Percentiles rank a stretch among this genome's conserved stretches.
Conservation (phyloP, 1,140 invertebrate species). For the Zaprionus davidi region DNA sequence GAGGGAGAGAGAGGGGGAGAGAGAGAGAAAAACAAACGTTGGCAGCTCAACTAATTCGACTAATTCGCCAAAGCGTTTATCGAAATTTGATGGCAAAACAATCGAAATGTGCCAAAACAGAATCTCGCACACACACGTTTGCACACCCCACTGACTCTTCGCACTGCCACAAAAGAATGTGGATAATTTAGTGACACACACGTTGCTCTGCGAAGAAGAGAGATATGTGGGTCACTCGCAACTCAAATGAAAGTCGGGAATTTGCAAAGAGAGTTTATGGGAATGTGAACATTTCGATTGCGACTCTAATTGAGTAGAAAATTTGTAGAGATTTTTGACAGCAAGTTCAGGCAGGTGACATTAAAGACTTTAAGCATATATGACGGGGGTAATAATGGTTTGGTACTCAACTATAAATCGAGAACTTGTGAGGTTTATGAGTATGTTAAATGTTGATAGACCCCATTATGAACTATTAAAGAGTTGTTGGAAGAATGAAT, state of each 20-base stretch:
- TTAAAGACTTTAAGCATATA: not conserved
- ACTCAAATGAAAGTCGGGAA: not conserved
- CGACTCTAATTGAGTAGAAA: not conserved
- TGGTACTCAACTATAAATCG: not conserved
- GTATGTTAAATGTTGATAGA: not conserved
- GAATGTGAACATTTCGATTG: conserved; percentile 1
- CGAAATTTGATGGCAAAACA: conserved; percentile 9
- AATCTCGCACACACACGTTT: not conserved
- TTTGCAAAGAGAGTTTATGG: conserved; percentile 1
- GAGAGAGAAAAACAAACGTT: not conserved
- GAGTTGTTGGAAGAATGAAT: not conserved
- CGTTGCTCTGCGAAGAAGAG: too few species aligned
- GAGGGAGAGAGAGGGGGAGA: too few species aligned
- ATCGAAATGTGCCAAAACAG: conserved; percentile 8
- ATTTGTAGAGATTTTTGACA: not conserved
- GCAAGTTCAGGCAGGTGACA: not conserved
- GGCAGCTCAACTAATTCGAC: conserved; percentile 1
- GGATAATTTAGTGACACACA: not conserved
- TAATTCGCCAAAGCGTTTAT: conserved; percentile 31
- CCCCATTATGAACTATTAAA: not conserved
- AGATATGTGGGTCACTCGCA: conserved; percentile 1
- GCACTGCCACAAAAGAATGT: not conserved
- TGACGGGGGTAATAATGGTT: not conserved
- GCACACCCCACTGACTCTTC: not conserved
- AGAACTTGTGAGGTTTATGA: not conserved